A percentile compares a stretch with the other conserved stretches of the same genome.
Evolutionary conservation across 2,113 vertebrate genomes (phyloP).

Genomic region (Trematomus loennbergii): DNA sequence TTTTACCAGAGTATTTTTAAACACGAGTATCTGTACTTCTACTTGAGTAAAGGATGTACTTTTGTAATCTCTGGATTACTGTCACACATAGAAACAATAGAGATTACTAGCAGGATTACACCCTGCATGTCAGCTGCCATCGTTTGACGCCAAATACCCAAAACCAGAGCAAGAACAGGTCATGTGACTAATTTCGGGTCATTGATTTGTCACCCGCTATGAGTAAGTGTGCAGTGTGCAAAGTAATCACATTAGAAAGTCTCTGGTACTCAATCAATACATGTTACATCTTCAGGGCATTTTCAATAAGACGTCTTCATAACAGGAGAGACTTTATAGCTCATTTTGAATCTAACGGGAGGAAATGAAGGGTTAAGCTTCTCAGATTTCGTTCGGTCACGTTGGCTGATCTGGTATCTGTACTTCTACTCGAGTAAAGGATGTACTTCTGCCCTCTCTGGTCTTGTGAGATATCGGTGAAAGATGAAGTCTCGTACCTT

Average conservation of each 20-base stretch:
- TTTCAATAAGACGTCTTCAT: slow-evolving; percentile 4
- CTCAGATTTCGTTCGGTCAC: too few relatives aligned
- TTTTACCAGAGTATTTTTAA: too few relatives aligned
- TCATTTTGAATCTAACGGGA: slow-evolving; percentile 2
- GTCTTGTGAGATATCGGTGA: background rate
- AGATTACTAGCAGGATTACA: slow-evolving; percentile 16
- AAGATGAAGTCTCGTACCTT: slow-evolving; percentile 82
- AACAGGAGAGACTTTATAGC: background rate
- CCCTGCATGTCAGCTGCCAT: slow-evolving; percentile 38
- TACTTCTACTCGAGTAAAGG: too few relatives aligned
- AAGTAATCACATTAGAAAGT: slow-evolving; percentile 60
- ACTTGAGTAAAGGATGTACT: too few relatives aligned
- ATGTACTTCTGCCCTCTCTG: background rate
- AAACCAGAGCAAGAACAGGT: slow-evolving; percentile 61
- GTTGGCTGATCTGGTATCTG: too few relatives aligned
- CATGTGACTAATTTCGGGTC: slow-evolving; percentile 52
- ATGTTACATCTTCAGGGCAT: slow-evolving; percentile 40
- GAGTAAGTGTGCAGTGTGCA: slow-evolving; percentile 58
- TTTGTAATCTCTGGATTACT: too few relatives aligned
- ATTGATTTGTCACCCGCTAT: slow-evolving; percentile 63
- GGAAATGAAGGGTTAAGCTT: slow-evolving; percentile 8
- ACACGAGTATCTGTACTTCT: too few relatives aligned
- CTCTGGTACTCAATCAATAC: slow-evolving; percentile 52
- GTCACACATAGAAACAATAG: too few relatives aligned
- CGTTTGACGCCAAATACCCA: too few relatives aligned